phyloP scores from a whole-genome alignment of 2,888 invertebrate genomes.

The Allolobophora icterica region DNA sequence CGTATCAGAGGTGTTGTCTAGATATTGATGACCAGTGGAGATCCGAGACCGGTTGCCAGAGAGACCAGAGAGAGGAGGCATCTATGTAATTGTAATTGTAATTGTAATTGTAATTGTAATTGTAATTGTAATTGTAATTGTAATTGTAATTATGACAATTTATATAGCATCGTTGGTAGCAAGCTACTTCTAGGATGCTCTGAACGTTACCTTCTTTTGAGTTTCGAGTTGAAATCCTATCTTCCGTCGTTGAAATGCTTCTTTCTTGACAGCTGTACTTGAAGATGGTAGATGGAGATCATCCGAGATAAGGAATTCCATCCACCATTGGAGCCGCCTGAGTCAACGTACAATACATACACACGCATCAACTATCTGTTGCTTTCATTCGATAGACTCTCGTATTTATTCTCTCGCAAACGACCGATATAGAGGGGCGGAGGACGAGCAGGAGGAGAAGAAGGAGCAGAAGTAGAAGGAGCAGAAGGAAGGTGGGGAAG shows the following conservation, averaged over 20 bases:
- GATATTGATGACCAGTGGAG: too few species aligned
- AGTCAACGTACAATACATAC: neutral
- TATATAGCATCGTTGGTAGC: too few species aligned
- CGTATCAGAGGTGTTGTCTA: too few species aligned
- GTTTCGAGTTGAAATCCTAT: neutral
- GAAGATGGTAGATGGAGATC: neutral
- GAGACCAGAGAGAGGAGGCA: too few species aligned
- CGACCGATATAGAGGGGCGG: neutral
- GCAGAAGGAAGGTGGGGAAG: neutral
- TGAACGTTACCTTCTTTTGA: neutral
- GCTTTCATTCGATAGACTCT: neutral
- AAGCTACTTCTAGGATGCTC: neutral
- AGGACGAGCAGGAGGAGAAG: too few species aligned
- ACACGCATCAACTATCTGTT: neutral
- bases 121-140: too few species aligned
- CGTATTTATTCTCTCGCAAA: neutral
- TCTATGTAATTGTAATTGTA: too few species aligned
- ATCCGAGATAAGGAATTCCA: neutral
- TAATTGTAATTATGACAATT: too few species aligned
- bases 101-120: too few species aligned
- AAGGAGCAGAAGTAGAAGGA: neutral
- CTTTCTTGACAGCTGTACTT: neutral
- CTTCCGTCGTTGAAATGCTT: neutral
- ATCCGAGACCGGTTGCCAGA: too few species aligned
- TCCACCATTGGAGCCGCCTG: neutral